Conservation (phyloP, 2,797 vertebrate genomes). For the Myotis daubentonii region DNA sequence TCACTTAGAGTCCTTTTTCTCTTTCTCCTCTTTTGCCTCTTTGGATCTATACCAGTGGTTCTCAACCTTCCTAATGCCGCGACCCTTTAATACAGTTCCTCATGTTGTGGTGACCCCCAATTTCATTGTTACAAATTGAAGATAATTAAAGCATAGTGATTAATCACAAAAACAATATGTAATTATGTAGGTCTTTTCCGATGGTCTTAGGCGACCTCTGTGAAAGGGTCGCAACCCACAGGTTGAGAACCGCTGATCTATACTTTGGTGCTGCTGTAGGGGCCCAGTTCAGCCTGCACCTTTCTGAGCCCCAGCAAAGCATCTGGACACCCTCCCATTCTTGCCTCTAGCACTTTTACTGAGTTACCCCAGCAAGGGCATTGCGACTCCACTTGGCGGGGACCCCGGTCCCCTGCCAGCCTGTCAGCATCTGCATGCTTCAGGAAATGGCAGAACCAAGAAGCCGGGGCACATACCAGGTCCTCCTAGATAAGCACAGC, state of each 20-base stretch:
- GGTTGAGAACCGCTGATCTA: too few relatives aligned
- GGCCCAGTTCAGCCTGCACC: not conserved
- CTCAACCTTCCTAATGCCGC: too few relatives aligned
- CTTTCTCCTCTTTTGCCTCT: not conserved
- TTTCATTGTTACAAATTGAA: too few relatives aligned
- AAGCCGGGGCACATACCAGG: conserved; percentile 6
- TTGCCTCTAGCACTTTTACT: not conserved
- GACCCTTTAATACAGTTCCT: too few relatives aligned
- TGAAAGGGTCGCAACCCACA: too few relatives aligned
- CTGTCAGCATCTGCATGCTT: not conserved
- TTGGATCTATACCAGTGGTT: not conserved
- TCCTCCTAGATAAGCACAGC: conserved; percentile 45
- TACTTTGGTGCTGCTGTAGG: not conserved
- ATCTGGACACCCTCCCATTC: not conserved
- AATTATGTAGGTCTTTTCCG: too few relatives aligned
- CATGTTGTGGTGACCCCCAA: too few relatives aligned
- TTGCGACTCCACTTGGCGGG: not conserved
- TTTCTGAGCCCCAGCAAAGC: not conserved
- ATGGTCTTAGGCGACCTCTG: too few relatives aligned
- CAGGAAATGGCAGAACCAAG: conserved; percentile 33
- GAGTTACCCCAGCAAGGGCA: not conserved
- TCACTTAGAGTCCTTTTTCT: not conserved
- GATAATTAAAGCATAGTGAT: too few relatives aligned
- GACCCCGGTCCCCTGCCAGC: not conserved
- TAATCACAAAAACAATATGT: too few relatives aligned